Base-by-base conservation (phyloP, 2,888 invertebrate genomes). In the Phyllotreta striolata region DNA sequence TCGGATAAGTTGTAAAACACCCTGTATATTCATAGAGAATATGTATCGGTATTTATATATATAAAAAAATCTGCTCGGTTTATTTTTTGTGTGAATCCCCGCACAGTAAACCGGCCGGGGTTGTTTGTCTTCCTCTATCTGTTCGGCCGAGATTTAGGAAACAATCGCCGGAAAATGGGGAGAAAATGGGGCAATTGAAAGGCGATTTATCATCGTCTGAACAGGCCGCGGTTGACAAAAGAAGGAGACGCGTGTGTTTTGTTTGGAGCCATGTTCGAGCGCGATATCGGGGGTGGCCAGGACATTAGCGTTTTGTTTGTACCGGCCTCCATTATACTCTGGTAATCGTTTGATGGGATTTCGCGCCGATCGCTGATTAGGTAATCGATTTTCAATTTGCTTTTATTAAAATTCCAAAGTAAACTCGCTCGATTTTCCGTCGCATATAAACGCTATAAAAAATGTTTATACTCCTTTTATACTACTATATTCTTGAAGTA, bases 161-260 rank as follows among this genome's bases (percentile, higher is more conserved):
- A 72, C 72, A 71, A 71, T 72, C 71, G 70, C 59, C 60, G 64
- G 64, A 72, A 66, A 70, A 70, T 69, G 64, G 70, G 69, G 70
- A 72, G 72, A 70, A 72, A 75, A 69, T 70, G 70, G 66, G 64
- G 71, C 77, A 79, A 80, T 80, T 78, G 79, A 78, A 79, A 74
- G 74, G 79, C 79, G 78, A 81, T 81, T 79, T 80, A 81, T 81
- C 81, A 80, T 79, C 79, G 76, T 78, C 77, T 75, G 69, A 77
- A 76, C 79, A 80, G 79, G 77, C 79, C 73, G 72, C 72, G 73
- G 75, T 68, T 72, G 75, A 78, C 78, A 78, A 79, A 79, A 78
- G 78, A 78, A 78, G 74, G 72, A 74, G 73, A 67, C 74, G 71
- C 73, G 75, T 72, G 72, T 78, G 78, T 78, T 79, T 78, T 78